phyloP scores from a whole-genome alignment of 2,888 invertebrate species.

The Abrostola tripartita region DNA sequence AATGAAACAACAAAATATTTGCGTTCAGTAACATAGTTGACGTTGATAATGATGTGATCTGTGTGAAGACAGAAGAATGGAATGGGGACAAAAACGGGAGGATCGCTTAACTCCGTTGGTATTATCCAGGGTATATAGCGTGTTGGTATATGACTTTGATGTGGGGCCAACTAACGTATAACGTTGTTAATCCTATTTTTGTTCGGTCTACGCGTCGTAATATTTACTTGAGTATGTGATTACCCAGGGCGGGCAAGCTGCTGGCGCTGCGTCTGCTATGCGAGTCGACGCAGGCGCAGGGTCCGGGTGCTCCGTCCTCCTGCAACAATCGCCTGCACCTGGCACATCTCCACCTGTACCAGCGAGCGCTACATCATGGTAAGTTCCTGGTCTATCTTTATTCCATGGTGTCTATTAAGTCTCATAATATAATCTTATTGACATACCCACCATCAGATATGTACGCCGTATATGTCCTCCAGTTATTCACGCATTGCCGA shows the following conservation, averaged over 20 bases:
- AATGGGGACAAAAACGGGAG: slow-evolving; percentile 8
- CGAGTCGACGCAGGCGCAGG: slow-evolving; percentile 94
- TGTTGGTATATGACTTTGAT: slow-evolving; percentile 7
- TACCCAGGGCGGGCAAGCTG: slow-evolving; percentile 92
- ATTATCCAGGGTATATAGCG: slow-evolving; percentile 9
- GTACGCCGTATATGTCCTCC: no score
- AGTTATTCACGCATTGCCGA: no score
- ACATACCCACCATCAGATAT: no score
- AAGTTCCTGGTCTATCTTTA: slow-evolving; percentile 27
- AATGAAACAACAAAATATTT: background rate
- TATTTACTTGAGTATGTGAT: background rate
- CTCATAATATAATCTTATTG: no score
- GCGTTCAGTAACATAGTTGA: background rate
- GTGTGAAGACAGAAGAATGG: slow-evolving; percentile 5
- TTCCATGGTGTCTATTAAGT: no score
- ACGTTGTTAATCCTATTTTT: no score
- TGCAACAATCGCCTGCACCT: slow-evolving; percentile 88
- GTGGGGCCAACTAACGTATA: background rate
- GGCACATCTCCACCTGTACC: slow-evolving; percentile 95
- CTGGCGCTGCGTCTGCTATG: slow-evolving; percentile 96
- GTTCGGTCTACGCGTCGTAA: no score
- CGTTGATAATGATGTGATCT: slow-evolving; percentile 8
- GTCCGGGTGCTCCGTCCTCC: slow-evolving; percentile 86
- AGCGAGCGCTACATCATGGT: slow-evolving; percentile 95
- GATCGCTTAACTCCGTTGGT: slow-evolving; percentile 28